A percentile compares a stretch with the other conserved stretches of the same genome.
phyloP scores from a whole-genome alignment of 1,140 invertebrate species.

The Listronotus oregonensis region DNA sequence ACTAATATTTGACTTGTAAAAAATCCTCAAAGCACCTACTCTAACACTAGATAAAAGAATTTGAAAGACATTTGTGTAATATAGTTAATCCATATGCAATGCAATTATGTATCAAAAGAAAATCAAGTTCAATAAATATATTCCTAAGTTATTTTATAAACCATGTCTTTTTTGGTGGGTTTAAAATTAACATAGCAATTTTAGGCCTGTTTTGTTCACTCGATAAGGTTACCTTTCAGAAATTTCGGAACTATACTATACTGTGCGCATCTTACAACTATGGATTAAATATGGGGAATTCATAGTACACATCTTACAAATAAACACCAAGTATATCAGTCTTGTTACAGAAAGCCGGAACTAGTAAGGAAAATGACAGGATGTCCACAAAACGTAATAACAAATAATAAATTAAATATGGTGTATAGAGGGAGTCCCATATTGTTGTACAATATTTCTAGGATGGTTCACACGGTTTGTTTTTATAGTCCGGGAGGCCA shows the following conservation, averaged over 20 bases:
- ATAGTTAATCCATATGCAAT: not conserved
- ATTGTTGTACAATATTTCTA: no score
- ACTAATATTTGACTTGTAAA: not conserved
- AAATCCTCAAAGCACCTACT: not conserved
- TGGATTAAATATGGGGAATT: slow-evolving; percentile 9
- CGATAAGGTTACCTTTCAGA: slow-evolving; percentile 1
- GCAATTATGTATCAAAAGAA: no score
- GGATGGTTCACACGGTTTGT: no score
- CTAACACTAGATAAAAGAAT: slow-evolving; percentile 8
- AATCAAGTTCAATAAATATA: no score
- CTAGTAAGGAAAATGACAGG: slow-evolving; percentile 6
- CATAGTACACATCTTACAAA: slow-evolving; percentile 15
- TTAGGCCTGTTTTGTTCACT: slow-evolving; percentile 17
- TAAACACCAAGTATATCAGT: slow-evolving; percentile 39
- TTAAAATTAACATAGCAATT: slow-evolving; percentile 6
- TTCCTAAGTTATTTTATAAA: no score
- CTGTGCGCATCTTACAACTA: slow-evolving; percentile 8
- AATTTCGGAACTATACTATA: not conserved
- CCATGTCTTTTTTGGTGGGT: not conserved
- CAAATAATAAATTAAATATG: no score
- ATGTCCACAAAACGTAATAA: not conserved
- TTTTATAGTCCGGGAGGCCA: no score
- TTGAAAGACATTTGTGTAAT: slow-evolving; percentile 23
- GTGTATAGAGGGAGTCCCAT: no score
- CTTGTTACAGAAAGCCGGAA: slow-evolving; percentile 36